Evolutionary conservation across 2,888 invertebrate genomes (phyloP).

Genomic region (Apocheima hispidaria): DNA sequence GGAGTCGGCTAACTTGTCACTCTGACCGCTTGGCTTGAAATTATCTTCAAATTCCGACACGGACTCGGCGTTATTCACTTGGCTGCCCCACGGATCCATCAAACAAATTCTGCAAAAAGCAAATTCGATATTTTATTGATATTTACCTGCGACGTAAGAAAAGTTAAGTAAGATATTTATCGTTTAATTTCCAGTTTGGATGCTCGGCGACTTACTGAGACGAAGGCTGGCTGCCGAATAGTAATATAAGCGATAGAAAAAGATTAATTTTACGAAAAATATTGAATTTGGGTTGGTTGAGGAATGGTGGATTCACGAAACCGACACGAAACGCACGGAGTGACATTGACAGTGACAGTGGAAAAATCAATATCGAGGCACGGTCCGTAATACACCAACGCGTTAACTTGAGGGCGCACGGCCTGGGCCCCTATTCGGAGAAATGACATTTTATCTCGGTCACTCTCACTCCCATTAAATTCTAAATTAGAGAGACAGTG

Average conservation of each 20-base stretch:
- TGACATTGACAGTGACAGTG: constrained; percentile 3
- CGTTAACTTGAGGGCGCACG: too few species aligned
- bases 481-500: too few species aligned
- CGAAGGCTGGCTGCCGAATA: constrained; percentile 49
- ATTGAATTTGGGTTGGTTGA: constrained; percentile 26
- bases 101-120: constrained; percentile 70
- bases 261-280: constrained; percentile 26
- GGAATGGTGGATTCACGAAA: constrained; percentile 9
- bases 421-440: too few species aligned
- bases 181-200: background rate
- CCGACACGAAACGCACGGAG: background rate
- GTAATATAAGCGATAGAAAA: constrained; percentile 6
- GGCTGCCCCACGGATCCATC: constrained; percentile 84
- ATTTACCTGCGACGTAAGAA: constrained; percentile 17
- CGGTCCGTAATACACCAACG: too few species aligned
- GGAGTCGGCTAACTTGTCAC: constrained; percentile 86
- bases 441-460: too few species aligned
- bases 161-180: background rate
- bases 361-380: background rate
- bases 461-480: too few species aligned
- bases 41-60: constrained; percentile 85
- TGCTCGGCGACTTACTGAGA: constrained; percentile 50
- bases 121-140: constrained; percentile 14
- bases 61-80: constrained; percentile 59
- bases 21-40: constrained; percentile 73